phyloP scores from a whole-genome alignment of 2,113 vertebrate species.

The Macquaria australasica region DNA sequence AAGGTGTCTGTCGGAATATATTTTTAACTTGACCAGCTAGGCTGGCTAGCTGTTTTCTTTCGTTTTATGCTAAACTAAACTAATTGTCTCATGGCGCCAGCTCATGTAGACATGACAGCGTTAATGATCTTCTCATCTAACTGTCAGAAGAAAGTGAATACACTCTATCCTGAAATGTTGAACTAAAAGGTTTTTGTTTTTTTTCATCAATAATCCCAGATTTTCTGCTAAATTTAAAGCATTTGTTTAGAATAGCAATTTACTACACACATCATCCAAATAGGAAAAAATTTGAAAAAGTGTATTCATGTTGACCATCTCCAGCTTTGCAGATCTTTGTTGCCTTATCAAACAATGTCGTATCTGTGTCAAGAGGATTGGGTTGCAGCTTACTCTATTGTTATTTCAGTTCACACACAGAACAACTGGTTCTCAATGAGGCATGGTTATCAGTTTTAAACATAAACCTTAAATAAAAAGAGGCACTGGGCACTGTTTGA shows the following conservation, averaged over 20 bases:
- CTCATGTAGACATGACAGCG: not conserved
- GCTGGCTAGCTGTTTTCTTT: not conserved
- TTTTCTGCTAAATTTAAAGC: not conserved
- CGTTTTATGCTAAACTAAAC: not conserved
- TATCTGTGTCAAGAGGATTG: conserved; percentile 52
- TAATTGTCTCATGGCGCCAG: not conserved
- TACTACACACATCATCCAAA: not conserved
- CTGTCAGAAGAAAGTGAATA: not conserved
- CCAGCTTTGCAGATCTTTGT: conserved; percentile 36
- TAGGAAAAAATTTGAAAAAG: not conserved
- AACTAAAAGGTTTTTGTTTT: not conserved
- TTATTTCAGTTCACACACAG: conserved; percentile 39
- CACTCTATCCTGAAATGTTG: not conserved
- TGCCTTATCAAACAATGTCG: conserved; percentile 28
- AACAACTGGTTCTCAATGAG: conserved; percentile 44
- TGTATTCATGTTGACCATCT: conserved; percentile 32
- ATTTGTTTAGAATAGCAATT: not conserved
- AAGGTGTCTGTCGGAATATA: too few relatives aligned
- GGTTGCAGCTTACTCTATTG: conserved; percentile 48
- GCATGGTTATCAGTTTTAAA: conserved; percentile 55
- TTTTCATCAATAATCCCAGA: conserved; percentile 3
- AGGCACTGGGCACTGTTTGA: conserved; percentile 41
- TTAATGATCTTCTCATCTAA: not conserved
- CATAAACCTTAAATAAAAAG: conserved; percentile 53
- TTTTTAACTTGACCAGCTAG: not conserved